phyloP scores from a whole-genome alignment of 2,797 vertebrate species.

The Brachyrhaphis roseni region DNA sequence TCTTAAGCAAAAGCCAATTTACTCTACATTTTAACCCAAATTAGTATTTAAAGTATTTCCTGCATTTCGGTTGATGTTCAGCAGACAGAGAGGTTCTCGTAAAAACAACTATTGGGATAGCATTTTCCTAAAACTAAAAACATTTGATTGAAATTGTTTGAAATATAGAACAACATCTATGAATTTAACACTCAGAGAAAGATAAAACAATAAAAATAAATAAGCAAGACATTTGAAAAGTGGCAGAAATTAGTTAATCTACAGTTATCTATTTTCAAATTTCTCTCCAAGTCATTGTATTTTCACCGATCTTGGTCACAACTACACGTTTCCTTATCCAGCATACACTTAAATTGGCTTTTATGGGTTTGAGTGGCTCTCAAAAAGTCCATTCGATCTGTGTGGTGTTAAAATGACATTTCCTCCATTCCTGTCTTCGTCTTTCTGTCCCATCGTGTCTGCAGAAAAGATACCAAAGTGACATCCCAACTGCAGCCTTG shows the following conservation, averaged over 20 bases:
- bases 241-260: background rate
- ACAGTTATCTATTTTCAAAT: background rate
- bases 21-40: background rate
- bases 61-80: background rate
- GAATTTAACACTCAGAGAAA: background rate
- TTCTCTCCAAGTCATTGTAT: background rate
- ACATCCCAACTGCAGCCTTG: constrained; percentile 31
- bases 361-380: constrained; percentile 18
- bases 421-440: constrained; percentile 28
- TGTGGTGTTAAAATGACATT: constrained; percentile 55
- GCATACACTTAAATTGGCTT: constrained; percentile 21
- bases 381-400: constrained; percentile 31
- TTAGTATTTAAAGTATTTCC: background rate
- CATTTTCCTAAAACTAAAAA: background rate
- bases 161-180: background rate
- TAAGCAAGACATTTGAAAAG: background rate
- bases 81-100: background rate
- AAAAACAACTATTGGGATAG: background rate
- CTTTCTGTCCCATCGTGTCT: constrained; percentile 33
- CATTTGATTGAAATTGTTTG: background rate
- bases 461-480: constrained; percentile 30
- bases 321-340: background rate
- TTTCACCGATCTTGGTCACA: background rate
- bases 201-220: background rate
- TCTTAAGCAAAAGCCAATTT: background rate